Base-by-base conservation (phyloP, 2,888 invertebrate genomes). In the Drosophila demipolita region DNA sequence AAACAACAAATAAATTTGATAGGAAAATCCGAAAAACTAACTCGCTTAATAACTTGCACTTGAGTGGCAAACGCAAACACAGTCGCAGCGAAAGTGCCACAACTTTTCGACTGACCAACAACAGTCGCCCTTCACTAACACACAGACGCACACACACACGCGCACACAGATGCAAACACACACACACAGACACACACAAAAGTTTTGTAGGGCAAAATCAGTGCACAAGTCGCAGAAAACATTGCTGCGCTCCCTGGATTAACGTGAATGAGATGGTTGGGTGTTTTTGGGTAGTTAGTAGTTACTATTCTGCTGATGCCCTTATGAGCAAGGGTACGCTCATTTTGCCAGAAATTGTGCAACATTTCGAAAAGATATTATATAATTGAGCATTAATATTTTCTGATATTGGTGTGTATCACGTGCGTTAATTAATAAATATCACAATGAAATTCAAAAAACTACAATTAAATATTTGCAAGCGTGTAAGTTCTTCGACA, bases 31-130 rank as follows among this genome's bases (percentile, higher is more conserved):
- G 66, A 76, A 81, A 81, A 82, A 79, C 81, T 81, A 82, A 82
- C 81, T 81, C 76, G 79, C 82, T 82, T 82, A 81, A 82, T 81
- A 81, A 81, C 82, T 81, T 68, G 76, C 76, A 81, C 80, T 81
- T 82, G 76, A 76, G 82, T 75, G 80, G 76, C 76, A 81, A 82
- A 82, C 55, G 82, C 82, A 81, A 80, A 80, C 78, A 80, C 60
- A 76, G 60, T 62, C 80, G 54, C 57, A 45, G 55, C 42, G 36
- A 57, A 58, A 64, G 57, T 72, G 66, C 62, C 72, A 57, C 55
- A 69, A 60, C 69, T 77, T 73, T 64, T 33, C 49, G 49, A 75
- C 75, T 74, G 70, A 72, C 80, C 71, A 71, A 62, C 66, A 53
- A 17, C 32, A 48, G 48, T 48, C 32, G 26, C 26, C 50, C 32